Evolutionary conservation across 2,888 invertebrate species (phyloP).

Genomic region (Baronia brevicornis): DNA sequence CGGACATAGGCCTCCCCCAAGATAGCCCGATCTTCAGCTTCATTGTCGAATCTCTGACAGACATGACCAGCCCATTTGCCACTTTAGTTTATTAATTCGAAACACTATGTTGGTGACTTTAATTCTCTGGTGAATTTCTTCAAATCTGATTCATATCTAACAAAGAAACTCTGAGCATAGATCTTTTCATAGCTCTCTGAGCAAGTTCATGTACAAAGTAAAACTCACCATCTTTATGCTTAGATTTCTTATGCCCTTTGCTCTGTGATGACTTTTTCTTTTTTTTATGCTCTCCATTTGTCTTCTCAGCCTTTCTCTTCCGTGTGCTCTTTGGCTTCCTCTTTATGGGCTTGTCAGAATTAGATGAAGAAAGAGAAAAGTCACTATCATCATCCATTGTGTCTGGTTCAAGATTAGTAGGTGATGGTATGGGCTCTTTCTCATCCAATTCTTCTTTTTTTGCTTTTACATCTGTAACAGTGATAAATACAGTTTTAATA

Average conservation of each 20-base stretch:
- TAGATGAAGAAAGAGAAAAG: constrained; percentile 45
- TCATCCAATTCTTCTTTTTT: constrained; percentile 31
- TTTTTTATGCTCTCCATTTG: constrained; percentile 32
- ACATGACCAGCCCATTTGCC: too few relatives aligned
- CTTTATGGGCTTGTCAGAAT: constrained; percentile 57
- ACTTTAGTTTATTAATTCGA: too few relatives aligned
- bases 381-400: constrained; percentile 29
- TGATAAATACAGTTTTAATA: too few relatives aligned
- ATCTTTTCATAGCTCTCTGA: too few relatives aligned
- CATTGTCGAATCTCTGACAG: too few relatives aligned
- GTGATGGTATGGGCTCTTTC: constrained; percentile 10
- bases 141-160: too few relatives aligned
- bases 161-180: too few relatives aligned
- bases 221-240: constrained; percentile 33
- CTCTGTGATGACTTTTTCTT: constrained; percentile 25
- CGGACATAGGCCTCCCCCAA: too few relatives aligned
- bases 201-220: neutral
- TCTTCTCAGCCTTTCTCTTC: constrained; percentile 23
- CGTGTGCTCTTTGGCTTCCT: constrained; percentile 29
- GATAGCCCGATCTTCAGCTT: too few relatives aligned
- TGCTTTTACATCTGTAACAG: constrained; percentile 17
- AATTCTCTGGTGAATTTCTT: too few relatives aligned
- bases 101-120: too few relatives aligned
- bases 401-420: constrained; percentile 11
- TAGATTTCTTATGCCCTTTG: constrained; percentile 22